Evolutionary conservation across 2,888 invertebrate genomes (phyloP).

Genomic region (Eupithecia pulchellata): DNA sequence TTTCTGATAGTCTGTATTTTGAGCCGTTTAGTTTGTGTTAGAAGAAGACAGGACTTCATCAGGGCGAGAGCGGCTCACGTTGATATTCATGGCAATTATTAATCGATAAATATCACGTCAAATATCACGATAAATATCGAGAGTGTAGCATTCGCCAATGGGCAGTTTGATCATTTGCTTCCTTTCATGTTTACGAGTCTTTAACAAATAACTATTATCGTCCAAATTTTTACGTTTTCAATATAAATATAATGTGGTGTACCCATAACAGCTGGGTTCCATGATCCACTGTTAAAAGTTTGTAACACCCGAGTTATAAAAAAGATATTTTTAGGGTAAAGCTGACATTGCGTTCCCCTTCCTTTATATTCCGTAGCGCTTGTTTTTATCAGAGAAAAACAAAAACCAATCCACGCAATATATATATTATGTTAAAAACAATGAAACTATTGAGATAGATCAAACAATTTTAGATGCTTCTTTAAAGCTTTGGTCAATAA

Average conservation of each 20-base stretch:
- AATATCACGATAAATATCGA: conserved; percentile 10
- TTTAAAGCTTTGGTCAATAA: too few species aligned
- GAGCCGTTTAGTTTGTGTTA: too few species aligned
- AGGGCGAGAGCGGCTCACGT: too few species aligned
- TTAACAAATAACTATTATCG: too few species aligned
- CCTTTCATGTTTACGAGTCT: too few species aligned
- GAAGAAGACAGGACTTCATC: too few species aligned
- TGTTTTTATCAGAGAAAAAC: background rate
- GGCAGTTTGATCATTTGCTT: too few species aligned
- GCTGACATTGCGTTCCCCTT: background rate
- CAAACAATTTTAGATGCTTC: background rate
- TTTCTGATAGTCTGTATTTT: too few species aligned
- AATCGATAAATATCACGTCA: conserved; percentile 6
- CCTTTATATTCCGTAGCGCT: background rate
- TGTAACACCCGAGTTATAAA: background rate
- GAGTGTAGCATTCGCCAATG: conserved; percentile 3
- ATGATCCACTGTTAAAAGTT: conserved; percentile 3
- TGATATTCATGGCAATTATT: too few species aligned
- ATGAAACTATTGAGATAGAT: background rate
- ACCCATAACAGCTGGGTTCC: background rate
- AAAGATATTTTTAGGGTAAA: background rate
- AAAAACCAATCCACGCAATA: background rate
- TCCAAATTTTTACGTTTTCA: background rate
- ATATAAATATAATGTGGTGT: background rate
- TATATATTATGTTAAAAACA: background rate